Conservation (phyloP, 2,113 vertebrate species). For the Brachyistius frenatus region DNA sequence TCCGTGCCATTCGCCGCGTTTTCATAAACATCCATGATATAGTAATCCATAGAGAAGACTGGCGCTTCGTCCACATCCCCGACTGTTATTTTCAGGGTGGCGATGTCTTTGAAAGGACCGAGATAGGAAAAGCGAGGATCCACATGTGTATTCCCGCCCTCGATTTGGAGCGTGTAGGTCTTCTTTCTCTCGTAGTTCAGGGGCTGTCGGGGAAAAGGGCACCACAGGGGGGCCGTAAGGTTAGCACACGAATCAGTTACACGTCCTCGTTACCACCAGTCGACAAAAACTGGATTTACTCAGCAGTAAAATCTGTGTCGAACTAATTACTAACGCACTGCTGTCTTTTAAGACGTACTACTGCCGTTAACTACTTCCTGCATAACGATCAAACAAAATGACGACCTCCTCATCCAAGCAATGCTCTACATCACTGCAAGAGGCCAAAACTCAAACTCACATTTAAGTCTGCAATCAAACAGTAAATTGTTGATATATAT, state of each 20-base stretch:
- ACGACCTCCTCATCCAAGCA: no score
- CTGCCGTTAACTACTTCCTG: background rate
- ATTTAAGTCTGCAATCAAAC: no score
- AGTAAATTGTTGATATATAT: no score
- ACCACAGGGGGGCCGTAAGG: background rate
- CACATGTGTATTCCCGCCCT: constrained; percentile 93
- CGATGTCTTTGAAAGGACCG: constrained; percentile 94
- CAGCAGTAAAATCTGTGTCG: background rate
- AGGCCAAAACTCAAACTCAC: no score
- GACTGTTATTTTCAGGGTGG: constrained; percentile 93
- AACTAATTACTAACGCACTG: background rate
- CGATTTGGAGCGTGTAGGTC: constrained; percentile 94
- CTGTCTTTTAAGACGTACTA: background rate
- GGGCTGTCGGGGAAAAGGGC: constrained; percentile 83
- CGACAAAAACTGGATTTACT: background rate
- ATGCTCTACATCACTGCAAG: no score
- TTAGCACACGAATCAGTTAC: background rate
- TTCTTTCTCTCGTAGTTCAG: constrained; percentile 98
- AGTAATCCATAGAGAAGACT: constrained; percentile 92
- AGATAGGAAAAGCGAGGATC: constrained; percentile 94
- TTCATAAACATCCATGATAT: constrained; percentile 96
- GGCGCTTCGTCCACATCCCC: constrained; percentile 96
- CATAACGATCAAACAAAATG: no score
- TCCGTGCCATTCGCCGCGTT: constrained; percentile 89
- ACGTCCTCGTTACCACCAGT: no score